Base-by-base conservation (phyloP, 2,888 invertebrate species). In the Polylopha cassiicola region DNA sequence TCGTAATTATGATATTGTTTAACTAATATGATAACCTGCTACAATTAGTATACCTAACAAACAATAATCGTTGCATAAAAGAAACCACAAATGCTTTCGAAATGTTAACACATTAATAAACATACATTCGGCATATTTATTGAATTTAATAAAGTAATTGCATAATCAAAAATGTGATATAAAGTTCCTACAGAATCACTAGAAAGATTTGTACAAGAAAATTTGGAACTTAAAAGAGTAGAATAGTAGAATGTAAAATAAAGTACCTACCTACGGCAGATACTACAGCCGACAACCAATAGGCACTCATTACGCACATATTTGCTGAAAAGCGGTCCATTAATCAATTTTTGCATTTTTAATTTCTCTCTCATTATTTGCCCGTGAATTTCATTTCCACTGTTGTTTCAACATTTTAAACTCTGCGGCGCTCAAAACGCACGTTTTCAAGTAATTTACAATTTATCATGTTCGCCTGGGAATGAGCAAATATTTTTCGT, bases 311-410 rank as follows among this genome's bases (percentile, higher is more conserved):
- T 71, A 66, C 65, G 71, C 61, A 75, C 74, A 82, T 73, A 80
- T 82, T 81, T 77, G 70, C 64, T 39, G 65, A 59, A 59, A 72
- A 66, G 59, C 76, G 73, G 73, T 55, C 72, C 79, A 82, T 85
- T 82, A 84, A 84, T 85, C 79, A 82, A 81, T 80, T 82, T 82
- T 75, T 84, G 84, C 78, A 85, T 82, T 82, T 82, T 82, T 84
- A 82, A 85, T 84, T 73, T 67, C 53, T 60, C 71, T 64, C 81
- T 82, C 81, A 82, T 84, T 84, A 84, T 81, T 82, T 77, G 78
- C 65, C 71, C 47, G 75, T 66, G 73, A 77, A 81, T 74, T 80
- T 73, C 71, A 71, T 73, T 76, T 68, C 61, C 69, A 71, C 64
- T 68, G 77, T 72, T 74, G 75, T 65, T 67, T 57, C 61, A 65